phyloP scores from a whole-genome alignment of 2,113 vertebrate genomes.

The Burhinus oedicnemus region DNA sequence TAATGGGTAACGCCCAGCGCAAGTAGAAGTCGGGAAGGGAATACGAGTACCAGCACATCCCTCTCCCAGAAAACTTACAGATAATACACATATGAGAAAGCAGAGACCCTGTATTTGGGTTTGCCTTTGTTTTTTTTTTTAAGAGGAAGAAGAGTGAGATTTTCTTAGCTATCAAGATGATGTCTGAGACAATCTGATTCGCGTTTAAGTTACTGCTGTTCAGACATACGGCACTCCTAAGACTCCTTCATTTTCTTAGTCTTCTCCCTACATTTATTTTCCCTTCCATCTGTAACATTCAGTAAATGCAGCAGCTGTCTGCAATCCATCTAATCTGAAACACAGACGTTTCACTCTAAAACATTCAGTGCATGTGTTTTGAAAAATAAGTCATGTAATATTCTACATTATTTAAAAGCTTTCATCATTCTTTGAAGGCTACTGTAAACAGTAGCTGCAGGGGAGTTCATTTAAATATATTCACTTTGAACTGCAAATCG shows the following conservation, averaged over 20 bases:
- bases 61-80: not conserved
- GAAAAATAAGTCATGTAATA: conserved; percentile 37
- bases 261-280: conserved; percentile 9
- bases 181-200: not conserved
- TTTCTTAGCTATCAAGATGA: not conserved
- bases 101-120: not conserved
- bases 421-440: conserved; percentile 64
- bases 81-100: not conserved
- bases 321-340: conserved; percentile 45
- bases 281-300: conserved; percentile 19
- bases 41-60: not conserved
- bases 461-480: conserved; percentile 67
- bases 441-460: conserved; percentile 62
- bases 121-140: not conserved
- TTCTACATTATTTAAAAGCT: conserved; percentile 63
- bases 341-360: conserved; percentile 32
- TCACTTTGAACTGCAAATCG: conserved; percentile 71
- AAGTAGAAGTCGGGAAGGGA: not conserved
- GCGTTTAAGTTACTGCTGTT: not conserved
- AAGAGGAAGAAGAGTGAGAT: not conserved
- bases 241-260: not conserved
- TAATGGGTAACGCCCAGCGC: not conserved
- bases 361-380: conserved; percentile 23
- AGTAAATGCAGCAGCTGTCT: conserved; percentile 47
- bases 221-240: not conserved